Base-by-base conservation (phyloP, 2,888 invertebrate genomes). In the Oxystoma pomonae region DNA sequence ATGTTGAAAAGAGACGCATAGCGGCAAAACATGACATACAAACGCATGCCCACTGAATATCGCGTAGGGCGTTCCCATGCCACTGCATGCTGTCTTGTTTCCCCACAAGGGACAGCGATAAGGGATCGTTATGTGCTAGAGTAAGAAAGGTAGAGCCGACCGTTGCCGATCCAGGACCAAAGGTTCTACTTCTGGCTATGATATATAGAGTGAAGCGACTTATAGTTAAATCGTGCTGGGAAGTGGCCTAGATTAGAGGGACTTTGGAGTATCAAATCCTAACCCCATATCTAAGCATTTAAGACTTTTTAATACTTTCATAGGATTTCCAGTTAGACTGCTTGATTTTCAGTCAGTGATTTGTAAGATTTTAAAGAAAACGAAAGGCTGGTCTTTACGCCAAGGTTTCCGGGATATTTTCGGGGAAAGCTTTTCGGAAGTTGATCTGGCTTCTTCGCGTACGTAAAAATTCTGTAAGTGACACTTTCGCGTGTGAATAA, bases 221-320 rank as follows among this genome's bases (percentile, higher is more conserved):
- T 87, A 87, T 84, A 78, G 85, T 86, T 87, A 87, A 87, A 87
- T 86, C 87, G 86, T 85, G 86, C 81, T 86, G 87, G 87, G 86
- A 86, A 87, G 87, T 87, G 87, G 86, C 84, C 86, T 85, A 87
- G 87, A 87, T 87, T 87, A 87, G 85, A 85, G 85, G 76, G 80
- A 80, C 80, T 80, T 80, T 80, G 78, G 53, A 77, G 80, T 73
- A 79, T 80, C 80, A 79, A 80, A 77, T 77, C 76, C 77, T 77
- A 77, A 84, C 84, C 85, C 85, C 85, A 83, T 84, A 84, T 84
- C 84, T 86, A 87, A 87, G 86, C 86, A 84, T 85, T 86, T 87
- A 87, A 87, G 86, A 86, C 86, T 86, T 87, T 81, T 86, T 86
- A 87, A 87, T 87, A 87, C 87, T 86, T 86, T 85, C 85, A 84